Evolutionary conservation across 1,140 invertebrate genomes (phyloP), one percentile per base, ranked within the genome.

Genomic region (Eriocheir sinensis): DNA sequence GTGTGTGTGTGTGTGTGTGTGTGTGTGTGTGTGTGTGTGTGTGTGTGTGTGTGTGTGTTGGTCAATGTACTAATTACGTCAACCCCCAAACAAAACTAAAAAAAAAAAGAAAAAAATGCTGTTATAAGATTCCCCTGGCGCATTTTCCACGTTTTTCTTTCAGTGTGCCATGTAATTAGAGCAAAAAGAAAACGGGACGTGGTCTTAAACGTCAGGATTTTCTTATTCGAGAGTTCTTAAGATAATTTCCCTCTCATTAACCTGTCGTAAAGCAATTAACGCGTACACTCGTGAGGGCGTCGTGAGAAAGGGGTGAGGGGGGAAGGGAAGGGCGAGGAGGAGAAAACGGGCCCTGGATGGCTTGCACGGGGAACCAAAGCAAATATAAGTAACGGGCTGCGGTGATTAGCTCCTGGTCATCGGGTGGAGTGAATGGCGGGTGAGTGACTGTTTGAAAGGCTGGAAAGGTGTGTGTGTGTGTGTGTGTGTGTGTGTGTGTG

Each of bases 181-280:
- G n/a, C n/a, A 72, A 72, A 72, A n/a, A 72, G 21, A 72, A 72
- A 21, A 21, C 0, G 6, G 17, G 60, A n/a, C 60, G 21, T n/a
- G 60, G 60, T 12, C n/a, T 12, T n/a, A 6, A 21, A 72, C 8
- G 9, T 72, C 60, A 1, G 0, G 21, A 21, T 27, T 72, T 72
- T 72, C 3, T 72, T n/a, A n/a, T n/a, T n/a, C n/a, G n/a, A n/a
- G n/a, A n/a, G n/a, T n/a, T n/a, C 60, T 21, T n/a, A 4, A 12
- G 60, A n/a, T 72, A 72, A 72, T 72, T 72, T n/a, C 60, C 12
- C 60, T n/a, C 60, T 72, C 21, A 72, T 72, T 72, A 72, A 72
- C 60, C 60, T 2, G 60, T 72, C 21, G 60, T n/a, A 72, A 4
- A 17, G 27, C n/a, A 72, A 72, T 72, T 72, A 72, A 21, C 60